Evolutionary conservation across 2,797 vertebrate genomes (phyloP), one percentile per base, ranked within the genome.

Genomic region (Hemitrygon akajei): DNA sequence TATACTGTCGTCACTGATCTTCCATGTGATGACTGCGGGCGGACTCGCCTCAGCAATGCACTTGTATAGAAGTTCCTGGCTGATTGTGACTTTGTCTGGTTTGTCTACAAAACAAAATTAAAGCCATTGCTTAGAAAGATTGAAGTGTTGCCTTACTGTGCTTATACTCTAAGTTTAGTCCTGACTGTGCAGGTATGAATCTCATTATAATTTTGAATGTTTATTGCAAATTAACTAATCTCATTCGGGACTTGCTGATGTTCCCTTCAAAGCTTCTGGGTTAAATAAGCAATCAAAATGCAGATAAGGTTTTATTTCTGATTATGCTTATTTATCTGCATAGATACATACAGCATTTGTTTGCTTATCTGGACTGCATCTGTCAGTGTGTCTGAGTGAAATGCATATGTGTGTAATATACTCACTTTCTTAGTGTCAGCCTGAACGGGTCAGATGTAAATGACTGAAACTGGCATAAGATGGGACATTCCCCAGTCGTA

Each of bases 1-100:
- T 93, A 93, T 93, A 75, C 69, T 93, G 25, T 73, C 69, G 40
- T 93, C 91, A 93, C 91, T 93, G 91, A 93, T 93, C 91, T 93
- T 93, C 91, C 91, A 93, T 6, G 91, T 93, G 71, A 93, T 93
- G 37, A 47, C 71, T n/a, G 91, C 91, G 76, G 91, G 91, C 75
- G 91, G 91, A 76, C 91, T 93, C 40, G 91, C 91, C 69, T 93
- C 91, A 58, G 91, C 91, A 73, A 93, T n/a, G 71, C 91, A 93
- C 91, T 73, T 93, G 71, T 93, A 93, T 1, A 93, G 69, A 47
- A 75, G 40, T 73, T 93, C 91, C 7, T 93, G 91, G 71, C 69
- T 93, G 69, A 93, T 93, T 73, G 91, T 93, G 40, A 93, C 91
- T 14, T 75, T 93, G 16, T 93, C 91, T 30, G 91, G 91, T 56